Base-by-base conservation (phyloP, 2,113 vertebrate species). In the Pavo muticus region DNA sequence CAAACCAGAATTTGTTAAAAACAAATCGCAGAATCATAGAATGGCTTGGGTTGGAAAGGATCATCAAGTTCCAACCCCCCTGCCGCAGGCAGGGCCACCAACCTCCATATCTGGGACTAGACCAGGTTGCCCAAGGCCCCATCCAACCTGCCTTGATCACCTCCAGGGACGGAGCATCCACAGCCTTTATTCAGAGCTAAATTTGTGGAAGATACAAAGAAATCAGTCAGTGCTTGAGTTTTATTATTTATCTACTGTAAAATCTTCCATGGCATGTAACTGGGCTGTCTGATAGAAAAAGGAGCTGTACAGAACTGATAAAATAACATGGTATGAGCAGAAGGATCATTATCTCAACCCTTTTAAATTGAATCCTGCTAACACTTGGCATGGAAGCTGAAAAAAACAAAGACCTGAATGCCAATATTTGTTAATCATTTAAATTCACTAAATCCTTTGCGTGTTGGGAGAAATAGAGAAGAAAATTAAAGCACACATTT, bases 361-460 rank as follows among this genome's bases (percentile, higher is more conserved):
- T 91, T 95, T 93, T 27, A 90, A 95, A 93, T 37, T 75, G 61
- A 96, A 84, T 87, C 65, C 52, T 69, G 23, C 44, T 68, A 90
- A 87, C 48, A 72, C 30, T 76, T 87, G 69, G 39, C 67, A 78
- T 57, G 57, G 48, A 80, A 81, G 18, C 76, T 78, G 70, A 81
- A 60, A 93, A 93, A 95, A 93, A 88, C 60, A 94, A 83, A 87
- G 52, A 81, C 47, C 32, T 65, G 72, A 27, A 65, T 84, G 87
- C 80, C 84, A 93, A 45, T 93, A 87, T 90, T 91, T 92, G 61
- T 84, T 93, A 88, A 81, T 88, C 11, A 5, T 61, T 92, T 87
- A 24, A 82, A 81, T 75, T 78, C 77, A 61, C 20, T 72, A 88
- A 88, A 78, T 63, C 52, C 23, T 16, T 37, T 81, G 18, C 69